Evolutionary conservation across 1,140 invertebrate genomes (phyloP).

Genomic region (Drosophila auraria): DNA sequence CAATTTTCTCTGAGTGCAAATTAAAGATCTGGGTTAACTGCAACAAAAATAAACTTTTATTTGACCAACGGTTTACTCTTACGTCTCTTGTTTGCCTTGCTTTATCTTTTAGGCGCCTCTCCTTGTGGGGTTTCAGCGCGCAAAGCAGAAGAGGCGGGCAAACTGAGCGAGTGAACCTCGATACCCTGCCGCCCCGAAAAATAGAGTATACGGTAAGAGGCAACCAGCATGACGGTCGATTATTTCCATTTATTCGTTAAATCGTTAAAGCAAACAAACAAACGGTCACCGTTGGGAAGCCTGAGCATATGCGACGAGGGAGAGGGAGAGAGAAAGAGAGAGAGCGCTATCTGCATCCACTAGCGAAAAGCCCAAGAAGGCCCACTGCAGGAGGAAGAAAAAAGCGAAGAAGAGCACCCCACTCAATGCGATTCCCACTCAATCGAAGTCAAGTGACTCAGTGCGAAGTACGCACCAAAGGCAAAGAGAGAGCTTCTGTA

Average conservation of each 20-base stretch:
- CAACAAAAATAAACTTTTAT: slow-evolving; percentile 25
- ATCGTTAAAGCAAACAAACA: slow-evolving; percentile 42
- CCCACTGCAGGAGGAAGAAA: slow-evolving; percentile 25
- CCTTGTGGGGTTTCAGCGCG: not conserved
- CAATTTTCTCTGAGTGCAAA: not conserved
- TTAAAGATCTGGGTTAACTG: slow-evolving; percentile 4
- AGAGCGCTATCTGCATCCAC: slow-evolving; percentile 10
- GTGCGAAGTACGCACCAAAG: slow-evolving; percentile 17
- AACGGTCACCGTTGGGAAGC: slow-evolving; percentile 14
- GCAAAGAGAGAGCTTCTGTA: slow-evolving; percentile 54
- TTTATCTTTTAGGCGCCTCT: slow-evolving; percentile 14
- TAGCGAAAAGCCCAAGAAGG: slow-evolving; percentile 33
- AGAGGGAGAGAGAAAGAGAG: not conserved
- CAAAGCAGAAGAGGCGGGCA: not conserved
- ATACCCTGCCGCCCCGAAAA: slow-evolving; percentile 1
- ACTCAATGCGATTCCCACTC: slow-evolving; percentile 26
- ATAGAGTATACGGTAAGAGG: slow-evolving; percentile 27
- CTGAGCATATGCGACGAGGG: slow-evolving; percentile 1
- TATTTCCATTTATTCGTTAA: slow-evolving; percentile 57
- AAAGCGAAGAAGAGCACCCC: slow-evolving; percentile 5
- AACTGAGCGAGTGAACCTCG: not conserved
- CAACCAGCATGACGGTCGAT: slow-evolving; percentile 31
- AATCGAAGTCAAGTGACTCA: slow-evolving; percentile 22
- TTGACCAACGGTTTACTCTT: slow-evolving; percentile 24
- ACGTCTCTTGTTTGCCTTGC: slow-evolving; percentile 15